phyloP scores from a whole-genome alignment of 2,888 invertebrate genomes.

The Brassicogethes aeneus region DNA sequence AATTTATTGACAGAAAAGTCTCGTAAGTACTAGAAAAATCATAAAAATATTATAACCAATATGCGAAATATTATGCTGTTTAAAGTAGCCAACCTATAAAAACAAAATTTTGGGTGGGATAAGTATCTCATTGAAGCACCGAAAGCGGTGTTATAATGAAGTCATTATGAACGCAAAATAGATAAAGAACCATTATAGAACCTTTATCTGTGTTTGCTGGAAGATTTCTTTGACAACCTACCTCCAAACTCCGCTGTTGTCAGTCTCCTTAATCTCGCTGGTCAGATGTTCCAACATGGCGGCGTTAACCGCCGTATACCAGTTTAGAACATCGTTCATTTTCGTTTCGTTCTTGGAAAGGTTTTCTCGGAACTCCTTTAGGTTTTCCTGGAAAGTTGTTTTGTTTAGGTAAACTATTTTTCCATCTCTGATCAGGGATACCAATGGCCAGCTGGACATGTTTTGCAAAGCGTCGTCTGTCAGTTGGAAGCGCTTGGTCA shows the following conservation, averaged over 20 bases:
- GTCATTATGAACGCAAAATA: no score
- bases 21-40: no score
- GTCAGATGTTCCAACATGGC: slow-evolving; percentile 73
- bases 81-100: no score
- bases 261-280: slow-evolving; percentile 80
- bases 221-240: slow-evolving; percentile 35
- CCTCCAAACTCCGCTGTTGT: slow-evolving; percentile 84
- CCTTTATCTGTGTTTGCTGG: no score
- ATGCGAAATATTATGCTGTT: no score
- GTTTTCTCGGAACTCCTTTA: slow-evolving; percentile 63
- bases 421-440: slow-evolving; percentile 54
- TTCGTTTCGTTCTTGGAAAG: slow-evolving; percentile 71
- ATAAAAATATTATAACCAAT: not conserved
- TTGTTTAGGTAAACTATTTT: slow-evolving; percentile 52
- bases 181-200: no score
- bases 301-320: slow-evolving; percentile 78
- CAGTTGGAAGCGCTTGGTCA: slow-evolving; percentile 62
- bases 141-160: no score
- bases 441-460: slow-evolving; percentile 68
- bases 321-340: slow-evolving; percentile 67
- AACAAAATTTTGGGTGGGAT: no score
- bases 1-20: no score
- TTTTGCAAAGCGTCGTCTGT: slow-evolving; percentile 69
- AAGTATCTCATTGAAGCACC: no score
- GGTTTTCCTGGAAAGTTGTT: slow-evolving; percentile 56